phyloP scores from a whole-genome alignment of 1,140 invertebrate genomes.

The Nixonia krombeini region DNA sequence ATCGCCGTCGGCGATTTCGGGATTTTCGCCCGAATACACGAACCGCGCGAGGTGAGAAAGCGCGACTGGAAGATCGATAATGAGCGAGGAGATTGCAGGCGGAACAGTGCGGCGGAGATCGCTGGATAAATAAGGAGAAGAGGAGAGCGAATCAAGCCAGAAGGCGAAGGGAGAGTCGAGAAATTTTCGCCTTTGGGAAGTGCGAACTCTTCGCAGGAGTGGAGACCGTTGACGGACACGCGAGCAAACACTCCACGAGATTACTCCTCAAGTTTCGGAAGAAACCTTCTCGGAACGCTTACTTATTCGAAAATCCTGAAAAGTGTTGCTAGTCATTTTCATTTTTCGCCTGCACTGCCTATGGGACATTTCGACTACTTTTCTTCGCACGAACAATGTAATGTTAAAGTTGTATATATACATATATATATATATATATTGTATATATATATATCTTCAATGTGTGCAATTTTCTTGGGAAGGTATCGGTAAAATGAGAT shows the following conservation, averaged over 20 bases:
- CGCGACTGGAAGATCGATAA: constrained; percentile 35
- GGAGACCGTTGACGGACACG: constrained; percentile 52
- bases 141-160: constrained; percentile 13
- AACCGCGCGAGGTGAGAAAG: constrained; percentile 30
- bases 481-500: too few relatives aligned
- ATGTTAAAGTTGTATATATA: too few relatives aligned
- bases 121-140: constrained; percentile 42
- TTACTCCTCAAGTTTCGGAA: constrained; percentile 42
- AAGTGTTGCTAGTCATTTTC: too few relatives aligned
- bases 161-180: constrained; percentile 27
- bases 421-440: too few relatives aligned
- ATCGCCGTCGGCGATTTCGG: constrained; percentile 56
- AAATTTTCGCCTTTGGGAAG: constrained; percentile 41
- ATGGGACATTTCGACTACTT: too few relatives aligned
- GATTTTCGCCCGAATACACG: constrained; percentile 21
- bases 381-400: too few relatives aligned
- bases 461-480: too few relatives aligned
- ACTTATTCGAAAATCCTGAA: constrained; percentile 22
- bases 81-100: constrained; percentile 40
- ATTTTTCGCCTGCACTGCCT: too few relatives aligned
- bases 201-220: constrained; percentile 5
- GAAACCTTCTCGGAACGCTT: constrained; percentile 20
- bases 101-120: constrained; percentile 9
- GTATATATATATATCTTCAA: too few relatives aligned
- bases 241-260: constrained; percentile 62